Percentiles rank a stretch among this genome's conserved stretches.
phyloP scores from a whole-genome alignment of 2,888 invertebrate species.

The Chloroclystis v-ata region DNA sequence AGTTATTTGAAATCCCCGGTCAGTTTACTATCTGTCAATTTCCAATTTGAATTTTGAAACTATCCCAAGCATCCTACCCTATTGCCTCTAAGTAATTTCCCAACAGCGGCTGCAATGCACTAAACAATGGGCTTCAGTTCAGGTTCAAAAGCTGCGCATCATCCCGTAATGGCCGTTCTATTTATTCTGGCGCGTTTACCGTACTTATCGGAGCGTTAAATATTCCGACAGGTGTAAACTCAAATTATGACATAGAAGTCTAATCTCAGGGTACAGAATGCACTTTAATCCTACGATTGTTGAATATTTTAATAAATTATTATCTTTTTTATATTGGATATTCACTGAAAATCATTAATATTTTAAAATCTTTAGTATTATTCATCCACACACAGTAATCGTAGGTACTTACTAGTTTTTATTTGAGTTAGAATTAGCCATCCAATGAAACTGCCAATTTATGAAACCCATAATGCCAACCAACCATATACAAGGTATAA shows the following conservation, averaged over 20 bases:
- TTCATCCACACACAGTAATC: too few species aligned
- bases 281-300: background rate
- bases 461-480: too few species aligned
- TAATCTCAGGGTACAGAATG: background rate
- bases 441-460: too few species aligned
- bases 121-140: slow-evolving; percentile 15
- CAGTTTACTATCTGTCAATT: too few species aligned
- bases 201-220: slow-evolving; percentile 51
- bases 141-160: slow-evolving; percentile 22
- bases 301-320: too few species aligned
- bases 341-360: too few species aligned
- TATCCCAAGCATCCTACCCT: background rate
- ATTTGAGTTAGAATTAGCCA: too few species aligned
- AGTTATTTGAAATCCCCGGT: too few species aligned
- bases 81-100: slow-evolving; percentile 1
- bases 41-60: background rate
- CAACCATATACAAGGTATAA: too few species aligned
- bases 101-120: slow-evolving; percentile 6
- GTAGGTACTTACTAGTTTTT: too few species aligned
- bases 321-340: too few species aligned
- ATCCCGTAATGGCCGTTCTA: slow-evolving; percentile 18
- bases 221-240: slow-evolving; percentile 42
- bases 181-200: slow-evolving; percentile 41
- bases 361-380: too few species aligned
- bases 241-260: slow-evolving; percentile 18